Evolutionary conservation across 2,113 vertebrate genomes (phyloP), one percentile per base, ranked within the genome.

Genomic region (Clinocottus analis): DNA sequence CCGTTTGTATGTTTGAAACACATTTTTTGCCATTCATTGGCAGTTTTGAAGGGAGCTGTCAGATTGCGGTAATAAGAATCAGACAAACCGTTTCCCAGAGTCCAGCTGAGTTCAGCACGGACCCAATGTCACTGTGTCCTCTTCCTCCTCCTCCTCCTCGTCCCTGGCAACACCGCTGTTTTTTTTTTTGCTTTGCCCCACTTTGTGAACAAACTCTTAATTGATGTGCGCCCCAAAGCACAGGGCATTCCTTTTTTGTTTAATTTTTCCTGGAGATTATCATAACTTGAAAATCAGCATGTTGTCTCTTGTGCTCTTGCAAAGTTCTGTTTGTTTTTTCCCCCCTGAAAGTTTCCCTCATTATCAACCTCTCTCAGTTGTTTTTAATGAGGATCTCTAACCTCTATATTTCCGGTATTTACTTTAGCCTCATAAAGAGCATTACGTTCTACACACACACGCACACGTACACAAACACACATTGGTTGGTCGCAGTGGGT

Each of bases 331-430:
- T 17, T 65, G 17, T 53, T 75, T 61, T 65, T 14, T 9, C 35
- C 55, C 55, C 86, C 33, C 45, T 6, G 8, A 66, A 77, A 86
- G 23, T 89, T 84, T 80, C 77, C 77, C 68, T 83, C 70, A 82
- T 82, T 79, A 75, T 82, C 75, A 76, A 60, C 60, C 72, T 77
- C 51, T 85, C 27, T 77, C n/a, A 31, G 33, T 86, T 29, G 77
- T 80, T 85, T 71, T 84, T 89, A 85, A 90, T 82, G 85, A 86
- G 81, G 56, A 63, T 49, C 78, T 80, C 35, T 69, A 76, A 77
- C 65, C 56, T 41, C 71, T 70, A 37, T 72, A 19, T 62, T 76
- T 83, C 37, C 31, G 25, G 45, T 61, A 64, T 85, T 92, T 85
- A 61, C 68, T 83, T 80, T 79, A 79, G 70, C 74, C 51, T 81